These are phyloP conservation scores for Gymnocephalus cernua DNA, from an alignment of 2,113 vertebrate genomes.

Conservation along the genomic window DNA sequence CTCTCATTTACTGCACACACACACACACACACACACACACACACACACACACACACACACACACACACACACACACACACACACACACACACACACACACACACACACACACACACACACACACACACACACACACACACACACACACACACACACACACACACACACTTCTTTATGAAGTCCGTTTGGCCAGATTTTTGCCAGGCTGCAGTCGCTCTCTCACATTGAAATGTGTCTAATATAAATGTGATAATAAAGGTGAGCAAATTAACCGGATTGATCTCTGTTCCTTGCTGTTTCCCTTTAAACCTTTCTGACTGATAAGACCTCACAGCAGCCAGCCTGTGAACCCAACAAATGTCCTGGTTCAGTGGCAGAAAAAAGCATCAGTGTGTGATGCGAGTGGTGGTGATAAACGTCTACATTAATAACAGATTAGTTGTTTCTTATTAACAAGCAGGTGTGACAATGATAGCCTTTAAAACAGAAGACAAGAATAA, in stretches of 20 bases:
- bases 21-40: not conserved
- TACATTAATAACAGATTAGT: not conserved
- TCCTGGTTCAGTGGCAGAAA: not conserved
- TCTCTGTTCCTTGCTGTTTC: not conserved
- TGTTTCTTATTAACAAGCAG: not conserved
- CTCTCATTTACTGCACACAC: not conserved
- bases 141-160: conserved; percentile 23
- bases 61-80: conserved; percentile 38
- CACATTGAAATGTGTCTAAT: conserved; percentile 13
- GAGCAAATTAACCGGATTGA: conserved; percentile 38
- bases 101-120: conserved; percentile 10
- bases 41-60: conserved; percentile 35
- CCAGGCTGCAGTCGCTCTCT: not conserved
- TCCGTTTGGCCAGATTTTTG: conserved; percentile 23
- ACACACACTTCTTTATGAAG: conserved; percentile 42
- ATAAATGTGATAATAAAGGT: not conserved
- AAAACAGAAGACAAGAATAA: not conserved
- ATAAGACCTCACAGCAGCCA: conserved; percentile 23
- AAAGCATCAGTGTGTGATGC: not conserved
- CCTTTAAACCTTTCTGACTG: conserved; percentile 3
- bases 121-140: conserved; percentile 8
- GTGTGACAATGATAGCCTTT: not conserved
- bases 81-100: conserved; percentile 27
- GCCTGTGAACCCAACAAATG: not conserved
- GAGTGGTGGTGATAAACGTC: not conserved